A percentile compares a stretch with the other conserved stretches of the same genome.
Conservation (phyloP, 2,113 vertebrate species). For the Sceloporus tristichus region DNA sequence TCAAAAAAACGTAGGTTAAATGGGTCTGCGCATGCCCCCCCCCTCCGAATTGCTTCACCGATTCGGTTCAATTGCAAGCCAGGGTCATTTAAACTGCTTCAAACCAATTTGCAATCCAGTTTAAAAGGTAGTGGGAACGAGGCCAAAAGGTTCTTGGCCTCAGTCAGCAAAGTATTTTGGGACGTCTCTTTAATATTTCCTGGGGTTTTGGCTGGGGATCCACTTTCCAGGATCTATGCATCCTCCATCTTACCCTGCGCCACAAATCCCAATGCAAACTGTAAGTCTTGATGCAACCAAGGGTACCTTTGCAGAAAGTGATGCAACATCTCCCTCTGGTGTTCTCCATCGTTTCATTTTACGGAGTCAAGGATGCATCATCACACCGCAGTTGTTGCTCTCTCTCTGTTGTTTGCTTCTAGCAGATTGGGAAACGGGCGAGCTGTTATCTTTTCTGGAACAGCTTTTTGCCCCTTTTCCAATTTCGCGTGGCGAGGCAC, state of each 20-base stretch:
- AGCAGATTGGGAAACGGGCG: neutral
- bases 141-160: too few species aligned
- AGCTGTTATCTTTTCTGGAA: neutral
- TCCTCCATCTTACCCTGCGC: fast-evolving
- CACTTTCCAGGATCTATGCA: neutral
- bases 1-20: too few species aligned
- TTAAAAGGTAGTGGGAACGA: too few species aligned
- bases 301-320: neutral
- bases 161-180: neutral
- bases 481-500: neutral
- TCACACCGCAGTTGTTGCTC: neutral
- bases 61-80: too few species aligned
- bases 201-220: too few species aligned
- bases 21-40: too few species aligned
- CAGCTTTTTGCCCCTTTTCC: neutral
- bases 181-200: neutral
- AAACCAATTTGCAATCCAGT: too few species aligned
- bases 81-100: too few species aligned
- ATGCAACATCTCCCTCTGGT: neutral
- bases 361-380: neutral
- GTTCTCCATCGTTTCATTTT: neutral
- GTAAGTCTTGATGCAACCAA: too few species aligned
- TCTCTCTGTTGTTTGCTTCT: too few species aligned
- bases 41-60: too few species aligned
- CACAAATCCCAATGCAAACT: neutral